Evolutionary conservation across 2,113 vertebrate genomes (phyloP).

Genomic region (Argyrosomus japonicus): DNA sequence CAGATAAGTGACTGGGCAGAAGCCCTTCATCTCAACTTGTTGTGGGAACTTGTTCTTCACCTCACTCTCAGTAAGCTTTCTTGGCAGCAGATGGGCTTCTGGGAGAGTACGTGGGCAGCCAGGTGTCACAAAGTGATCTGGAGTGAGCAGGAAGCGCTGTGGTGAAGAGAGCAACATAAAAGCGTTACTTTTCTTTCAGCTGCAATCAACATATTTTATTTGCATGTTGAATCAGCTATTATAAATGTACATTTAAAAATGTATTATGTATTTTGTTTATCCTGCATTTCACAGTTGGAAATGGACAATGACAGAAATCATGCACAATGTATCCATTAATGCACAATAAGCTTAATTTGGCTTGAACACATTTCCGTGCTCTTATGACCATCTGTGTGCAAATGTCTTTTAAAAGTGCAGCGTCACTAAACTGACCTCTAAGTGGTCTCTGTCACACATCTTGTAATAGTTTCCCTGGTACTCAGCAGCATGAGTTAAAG

Average conservation of each 20-base stretch:
- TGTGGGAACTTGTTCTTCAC: constrained; percentile 88
- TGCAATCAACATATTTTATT: not conserved
- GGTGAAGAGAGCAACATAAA: constrained; percentile 37
- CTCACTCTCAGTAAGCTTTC: constrained; percentile 83
- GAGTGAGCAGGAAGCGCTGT: constrained; percentile 89
- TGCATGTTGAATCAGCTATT: not conserved
- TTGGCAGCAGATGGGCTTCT: constrained; percentile 84
- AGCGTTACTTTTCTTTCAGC: not conserved
- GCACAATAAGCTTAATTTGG: not conserved
- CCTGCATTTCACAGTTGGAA: not conserved
- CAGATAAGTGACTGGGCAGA: constrained; percentile 93
- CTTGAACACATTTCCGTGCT: not conserved
- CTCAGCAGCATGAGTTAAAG: constrained; percentile 88
- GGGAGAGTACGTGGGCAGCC: constrained; percentile 87
- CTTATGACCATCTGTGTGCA: not conserved
- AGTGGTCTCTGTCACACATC: constrained; percentile 87
- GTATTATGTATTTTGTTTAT: not conserved
- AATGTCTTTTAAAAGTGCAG: not conserved
- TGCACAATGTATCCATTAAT: too few relatives aligned
- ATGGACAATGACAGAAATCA: not conserved
- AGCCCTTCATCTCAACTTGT: constrained; percentile 90
- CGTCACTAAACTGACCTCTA: constrained; percentile 82
- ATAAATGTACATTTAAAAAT: not conserved
- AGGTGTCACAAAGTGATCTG: constrained; percentile 89
- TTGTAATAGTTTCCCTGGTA: constrained; percentile 91